Evolutionary conservation across 2,113 vertebrate genomes (phyloP), one percentile per base, ranked within the genome.

Genomic region (Bujurquina vittata): DNA sequence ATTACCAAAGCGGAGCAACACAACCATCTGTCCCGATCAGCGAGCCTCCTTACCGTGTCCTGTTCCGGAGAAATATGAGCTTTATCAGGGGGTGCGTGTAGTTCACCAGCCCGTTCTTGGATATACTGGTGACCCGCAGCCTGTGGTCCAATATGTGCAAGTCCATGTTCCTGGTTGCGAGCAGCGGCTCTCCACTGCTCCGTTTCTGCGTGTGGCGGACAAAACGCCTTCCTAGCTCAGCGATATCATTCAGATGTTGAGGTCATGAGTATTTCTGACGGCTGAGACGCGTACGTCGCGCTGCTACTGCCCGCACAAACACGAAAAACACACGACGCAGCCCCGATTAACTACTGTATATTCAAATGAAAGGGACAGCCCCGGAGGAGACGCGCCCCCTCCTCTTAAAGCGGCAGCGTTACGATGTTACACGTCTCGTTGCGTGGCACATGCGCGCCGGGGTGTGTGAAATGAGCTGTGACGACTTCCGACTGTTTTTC

Each of bases 61-160:
- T 90, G 92, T 95, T 94, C 59, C 95, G 93, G 17, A 96, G 94
- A 43, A 96, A 96, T 67, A 96, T 95, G 20, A 96, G 92, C 23
- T 96, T 96, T 33, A 96, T 95, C 26, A 96, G 91, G 0, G 95
- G 93, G 82, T 96, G 95, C 7, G 96, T 96, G 85, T 93, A 96
- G 61, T 93, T 65, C 37, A 94, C 88, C 77, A 96, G 90, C 9
- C 95, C 96, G 1, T 73, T 94, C 86, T 95, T 96, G 90, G 93
- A 87, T 80, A 96, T 96, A 86, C 95, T 95, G 63, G 95, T 95
- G 59, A 96, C 95, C 81, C 94, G 94, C 20, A 96, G 94, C 72
- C 93, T 92, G 85, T 96, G 96, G 78, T 96, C 96, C 80, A 96
- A 31, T 49, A 96, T 96, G 90, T 96, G 96, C 76, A 96, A 78